These are phyloP conservation scores for Sciurus carolinensis DNA, from an alignment of 2,797 vertebrate species.

Conservation along the genomic window DNA sequence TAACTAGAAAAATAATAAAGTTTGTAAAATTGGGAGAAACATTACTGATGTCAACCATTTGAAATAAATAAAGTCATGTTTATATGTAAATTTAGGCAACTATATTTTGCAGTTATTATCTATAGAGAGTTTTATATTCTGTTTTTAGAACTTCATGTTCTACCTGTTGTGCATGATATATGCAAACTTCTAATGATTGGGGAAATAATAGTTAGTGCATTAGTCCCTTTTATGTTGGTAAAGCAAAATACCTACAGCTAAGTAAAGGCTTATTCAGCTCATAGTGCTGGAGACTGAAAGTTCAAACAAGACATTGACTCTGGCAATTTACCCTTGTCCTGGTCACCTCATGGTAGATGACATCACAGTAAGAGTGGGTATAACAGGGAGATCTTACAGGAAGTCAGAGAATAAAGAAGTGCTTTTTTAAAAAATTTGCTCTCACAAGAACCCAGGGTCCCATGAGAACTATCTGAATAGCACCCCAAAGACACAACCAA, in stretches of 20 bases:
- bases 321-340: neutral
- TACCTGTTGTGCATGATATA: neutral
- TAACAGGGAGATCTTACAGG: neutral
- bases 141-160: neutral
- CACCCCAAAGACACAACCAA: neutral
- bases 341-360: no score
- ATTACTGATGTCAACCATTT: neutral
- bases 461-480: neutral
- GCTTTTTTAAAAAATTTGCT: neutral
- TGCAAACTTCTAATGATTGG: neutral
- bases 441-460: neutral
- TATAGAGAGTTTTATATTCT: neutral
- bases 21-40: neutral
- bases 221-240: neutral
- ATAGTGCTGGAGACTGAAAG: no score
- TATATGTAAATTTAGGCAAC: constrained; percentile 33
- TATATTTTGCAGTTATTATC: neutral
- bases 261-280: neutral
- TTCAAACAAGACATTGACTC: neutral
- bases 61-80: neutral
- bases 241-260: neutral
- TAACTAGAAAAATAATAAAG: neutral
- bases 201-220: neutral
- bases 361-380: neutral
- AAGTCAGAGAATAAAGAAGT: neutral